These are phyloP conservation scores for Dendrophyllia cribrosa DNA, from an alignment of 64 coral and sea anemone genomes.

Conservation along the genomic window DNA sequence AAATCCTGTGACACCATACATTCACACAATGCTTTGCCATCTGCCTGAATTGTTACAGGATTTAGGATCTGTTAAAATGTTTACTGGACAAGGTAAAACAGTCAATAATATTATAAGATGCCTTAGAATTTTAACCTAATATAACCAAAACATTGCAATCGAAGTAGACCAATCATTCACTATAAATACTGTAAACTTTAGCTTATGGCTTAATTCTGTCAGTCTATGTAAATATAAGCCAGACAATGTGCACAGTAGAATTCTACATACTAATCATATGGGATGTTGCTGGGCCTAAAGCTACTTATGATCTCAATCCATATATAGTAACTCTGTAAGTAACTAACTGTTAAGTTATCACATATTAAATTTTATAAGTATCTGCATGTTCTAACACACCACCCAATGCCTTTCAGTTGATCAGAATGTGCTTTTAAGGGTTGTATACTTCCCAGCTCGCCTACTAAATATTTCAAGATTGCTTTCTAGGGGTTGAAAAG, in stretches of 20 bases:
- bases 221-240: too few relatives aligned
- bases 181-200: too few relatives aligned
- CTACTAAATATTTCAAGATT: slow-evolving; percentile 1
- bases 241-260: too few relatives aligned
- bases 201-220: too few relatives aligned
- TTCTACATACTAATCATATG: too few relatives aligned
- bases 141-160: too few relatives aligned
- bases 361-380: neutral
- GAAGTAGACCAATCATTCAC: too few relatives aligned
- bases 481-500: slow-evolving; percentile 20
- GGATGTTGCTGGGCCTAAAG: too few relatives aligned
- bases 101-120: too few relatives aligned
- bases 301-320: neutral
- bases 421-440: neutral
- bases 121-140: too few relatives aligned
- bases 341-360: neutral
- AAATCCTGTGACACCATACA: slow-evolving; percentile 22
- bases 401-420: neutral
- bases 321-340: neutral
- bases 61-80: slow-evolving; percentile 16
- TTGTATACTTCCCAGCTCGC: slow-evolving; percentile 5
- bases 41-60: neutral
- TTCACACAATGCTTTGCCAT: slow-evolving; percentile 33
- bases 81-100: slow-evolving; percentile 47
- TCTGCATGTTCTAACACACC: neutral